Conservation (phyloP, 2,888 invertebrate genomes). For the Luffia ferchaultella region DNA sequence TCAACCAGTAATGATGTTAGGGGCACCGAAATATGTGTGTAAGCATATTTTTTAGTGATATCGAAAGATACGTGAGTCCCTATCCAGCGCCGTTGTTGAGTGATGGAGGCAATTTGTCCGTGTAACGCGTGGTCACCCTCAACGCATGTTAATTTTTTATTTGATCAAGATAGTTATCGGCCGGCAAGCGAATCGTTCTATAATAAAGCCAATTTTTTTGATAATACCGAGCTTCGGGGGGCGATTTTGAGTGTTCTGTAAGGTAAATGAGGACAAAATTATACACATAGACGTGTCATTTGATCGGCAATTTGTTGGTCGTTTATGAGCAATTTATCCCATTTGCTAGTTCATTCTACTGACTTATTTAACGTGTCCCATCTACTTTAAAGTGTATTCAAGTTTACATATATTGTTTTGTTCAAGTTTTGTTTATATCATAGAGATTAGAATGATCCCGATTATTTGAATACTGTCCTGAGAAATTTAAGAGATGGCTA, state of each 20-base stretch:
- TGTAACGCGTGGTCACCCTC: conserved; percentile 39
- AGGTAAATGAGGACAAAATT: conserved; percentile 43
- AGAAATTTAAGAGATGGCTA: too few relatives aligned
- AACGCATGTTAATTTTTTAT: conserved; percentile 52
- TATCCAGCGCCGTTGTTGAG: conserved; percentile 20
- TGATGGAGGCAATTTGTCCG: conserved; percentile 49
- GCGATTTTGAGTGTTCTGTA: conserved; percentile 33
- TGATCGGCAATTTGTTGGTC: conserved; percentile 44
- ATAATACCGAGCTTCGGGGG: conserved; percentile 37
- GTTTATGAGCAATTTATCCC: conserved; percentile 44
- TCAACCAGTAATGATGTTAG: too few relatives aligned
- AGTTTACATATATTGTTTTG: too few relatives aligned
- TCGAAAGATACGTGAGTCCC: too few relatives aligned
- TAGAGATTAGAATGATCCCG: too few relatives aligned
- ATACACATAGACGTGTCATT: conserved; percentile 46
- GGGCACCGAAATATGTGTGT: too few relatives aligned
- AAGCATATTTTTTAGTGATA: too few relatives aligned
- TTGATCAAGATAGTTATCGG: conserved; percentile 50
- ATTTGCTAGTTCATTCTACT: too few relatives aligned
- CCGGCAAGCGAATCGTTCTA: conserved; percentile 39
- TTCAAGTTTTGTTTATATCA: too few relatives aligned
- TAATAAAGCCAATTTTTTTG: conserved; percentile 63
- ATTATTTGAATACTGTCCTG: too few relatives aligned
- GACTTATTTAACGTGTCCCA: too few relatives aligned
- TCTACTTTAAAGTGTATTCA: too few relatives aligned